Conservation (phyloP, 64 coral and sea anemone genomes). For the Pachyseris speciosa region DNA sequence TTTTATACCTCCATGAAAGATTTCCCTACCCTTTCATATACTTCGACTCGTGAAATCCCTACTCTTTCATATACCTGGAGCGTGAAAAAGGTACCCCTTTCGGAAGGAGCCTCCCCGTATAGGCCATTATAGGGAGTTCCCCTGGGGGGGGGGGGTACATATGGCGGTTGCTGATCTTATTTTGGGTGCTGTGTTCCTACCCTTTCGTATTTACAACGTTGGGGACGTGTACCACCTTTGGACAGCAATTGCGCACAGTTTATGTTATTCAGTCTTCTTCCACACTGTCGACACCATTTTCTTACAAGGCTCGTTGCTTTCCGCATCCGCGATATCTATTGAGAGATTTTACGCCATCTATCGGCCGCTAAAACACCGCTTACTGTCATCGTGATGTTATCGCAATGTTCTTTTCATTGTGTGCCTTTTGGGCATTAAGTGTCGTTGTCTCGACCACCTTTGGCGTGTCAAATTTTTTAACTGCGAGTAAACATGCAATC, state of each 20-base stretch:
- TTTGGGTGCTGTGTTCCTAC: neutral
- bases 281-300: neutral
- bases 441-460: neutral
- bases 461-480: too few relatives aligned
- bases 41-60: too few relatives aligned
- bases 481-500: too few relatives aligned
- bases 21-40: too few relatives aligned
- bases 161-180: conserved; percentile 5
- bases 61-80: too few relatives aligned
- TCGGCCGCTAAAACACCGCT: neutral
- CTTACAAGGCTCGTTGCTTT: neutral
- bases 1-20: too few relatives aligned
- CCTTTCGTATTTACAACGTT: neutral
- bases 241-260: neutral
- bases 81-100: too few relatives aligned
- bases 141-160: too few relatives aligned
- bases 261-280: neutral
- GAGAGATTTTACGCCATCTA: neutral
- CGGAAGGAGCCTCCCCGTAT: too few relatives aligned
- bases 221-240: neutral
- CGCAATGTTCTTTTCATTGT: neutral
- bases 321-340: neutral
- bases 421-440: neutral
- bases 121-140: too few relatives aligned
- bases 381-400: neutral